Conservation (phyloP, 2,113 vertebrate species). For the Grammomys dolichurus region DNA sequence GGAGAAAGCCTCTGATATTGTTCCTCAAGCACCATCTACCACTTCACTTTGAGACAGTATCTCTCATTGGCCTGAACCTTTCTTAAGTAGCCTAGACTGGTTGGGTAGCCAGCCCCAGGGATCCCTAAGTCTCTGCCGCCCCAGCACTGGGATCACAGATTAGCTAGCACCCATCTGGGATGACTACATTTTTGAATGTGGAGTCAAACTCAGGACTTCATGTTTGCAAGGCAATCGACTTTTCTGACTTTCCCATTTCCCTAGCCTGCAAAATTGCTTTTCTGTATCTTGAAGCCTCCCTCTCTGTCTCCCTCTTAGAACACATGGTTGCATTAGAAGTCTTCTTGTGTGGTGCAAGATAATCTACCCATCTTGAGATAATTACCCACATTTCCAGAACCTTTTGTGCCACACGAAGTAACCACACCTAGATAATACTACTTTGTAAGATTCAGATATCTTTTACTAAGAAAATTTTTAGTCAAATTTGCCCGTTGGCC, state of each 20-base stretch:
- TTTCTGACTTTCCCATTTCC: neutral
- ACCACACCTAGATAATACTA: neutral
- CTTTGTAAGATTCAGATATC: neutral
- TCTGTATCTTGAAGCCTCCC: neutral
- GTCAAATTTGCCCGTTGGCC: neutral
- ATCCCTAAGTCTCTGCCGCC: neutral
- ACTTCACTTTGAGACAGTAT: neutral
- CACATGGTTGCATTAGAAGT: neutral
- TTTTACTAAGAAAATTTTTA: neutral
- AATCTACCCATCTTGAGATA: neutral
- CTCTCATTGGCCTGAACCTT: neutral
- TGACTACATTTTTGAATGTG: no score
- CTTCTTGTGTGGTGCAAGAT: neutral
- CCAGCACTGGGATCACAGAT: neutral
- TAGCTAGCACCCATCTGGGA: neutral
- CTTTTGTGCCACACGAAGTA: neutral
- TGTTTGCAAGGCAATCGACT: neutral
- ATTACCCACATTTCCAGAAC: constrained; percentile 5
- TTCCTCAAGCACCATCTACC: neutral
- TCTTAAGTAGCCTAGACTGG: neutral
- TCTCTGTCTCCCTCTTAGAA: neutral
- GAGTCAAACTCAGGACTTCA: neutral
- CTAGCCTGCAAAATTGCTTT: neutral
- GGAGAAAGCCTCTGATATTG: neutral
- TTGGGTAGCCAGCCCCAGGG: neutral